phyloP scores from a whole-genome alignment of 2,888 invertebrate species.

The Eupelmus urozonus region DNA sequence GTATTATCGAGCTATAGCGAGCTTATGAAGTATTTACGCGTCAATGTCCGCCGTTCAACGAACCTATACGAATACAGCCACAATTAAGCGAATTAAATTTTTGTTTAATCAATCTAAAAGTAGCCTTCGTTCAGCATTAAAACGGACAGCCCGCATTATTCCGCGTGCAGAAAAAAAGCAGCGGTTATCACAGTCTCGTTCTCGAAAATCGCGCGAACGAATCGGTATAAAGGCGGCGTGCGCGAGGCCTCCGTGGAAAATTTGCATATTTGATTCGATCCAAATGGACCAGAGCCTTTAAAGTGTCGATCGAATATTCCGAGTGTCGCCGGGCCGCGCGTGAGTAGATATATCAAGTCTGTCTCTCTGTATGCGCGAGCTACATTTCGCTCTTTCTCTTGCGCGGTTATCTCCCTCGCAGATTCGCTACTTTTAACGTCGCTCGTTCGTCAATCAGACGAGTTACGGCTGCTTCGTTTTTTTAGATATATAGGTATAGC shows the following conservation, averaged over 20 bases:
- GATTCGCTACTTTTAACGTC: slow-evolving; percentile 47
- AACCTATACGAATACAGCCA: too few relatives aligned
- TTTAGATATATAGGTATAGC: background rate
- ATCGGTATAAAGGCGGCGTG: background rate
- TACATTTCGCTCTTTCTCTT: slow-evolving; percentile 9
- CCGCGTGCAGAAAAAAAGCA: too few relatives aligned
- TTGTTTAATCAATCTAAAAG: too few relatives aligned
- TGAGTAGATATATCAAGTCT: slow-evolving; percentile 35
- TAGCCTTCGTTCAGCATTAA: too few relatives aligned
- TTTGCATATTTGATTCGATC: slow-evolving; percentile 47
- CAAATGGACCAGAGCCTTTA: slow-evolving; percentile 44
- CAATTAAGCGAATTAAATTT: too few relatives aligned
- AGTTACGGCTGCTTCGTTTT: slow-evolving; percentile 11
- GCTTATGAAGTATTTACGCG: too few relatives aligned
- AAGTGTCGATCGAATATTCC: slow-evolving; percentile 52
- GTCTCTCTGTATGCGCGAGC: background rate
- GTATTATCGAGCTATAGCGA: too few relatives aligned
- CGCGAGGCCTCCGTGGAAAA: slow-evolving; percentile 36
- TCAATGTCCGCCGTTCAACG: too few relatives aligned
- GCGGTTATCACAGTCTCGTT: too few relatives aligned
- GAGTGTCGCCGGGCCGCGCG: slow-evolving; percentile 20
- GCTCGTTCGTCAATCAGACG: slow-evolving; percentile 62
- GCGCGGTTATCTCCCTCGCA: slow-evolving; percentile 7
- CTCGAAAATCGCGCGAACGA: too few relatives aligned
- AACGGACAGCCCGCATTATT: too few relatives aligned